These are phyloP conservation scores for Dendroctonus ponderosae DNA, from an alignment of 1,140 invertebrate species.

Conservation along the genomic window DNA sequence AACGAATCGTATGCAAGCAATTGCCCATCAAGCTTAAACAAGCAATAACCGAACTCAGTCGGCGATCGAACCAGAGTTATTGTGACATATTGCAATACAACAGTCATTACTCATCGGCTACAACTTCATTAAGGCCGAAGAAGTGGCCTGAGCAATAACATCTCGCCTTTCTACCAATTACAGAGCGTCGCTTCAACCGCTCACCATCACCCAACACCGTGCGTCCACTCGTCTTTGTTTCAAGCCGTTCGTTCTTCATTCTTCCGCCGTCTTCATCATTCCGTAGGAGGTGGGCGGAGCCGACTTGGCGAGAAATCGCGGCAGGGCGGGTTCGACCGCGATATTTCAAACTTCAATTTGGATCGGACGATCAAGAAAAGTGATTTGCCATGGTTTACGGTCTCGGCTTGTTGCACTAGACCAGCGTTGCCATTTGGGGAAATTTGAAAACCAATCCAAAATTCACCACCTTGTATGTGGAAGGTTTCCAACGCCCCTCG, in stretches of 20 bases:
- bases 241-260: slow-evolving; percentile 6
- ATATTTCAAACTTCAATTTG: slow-evolving; percentile 46
- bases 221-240: slow-evolving; percentile 10
- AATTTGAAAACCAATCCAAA: too few species aligned
- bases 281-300: slow-evolving; percentile 38
- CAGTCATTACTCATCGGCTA: slow-evolving; percentile 7
- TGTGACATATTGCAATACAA: slow-evolving; percentile 14
- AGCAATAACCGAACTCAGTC: too few species aligned
- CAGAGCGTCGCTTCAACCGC: slow-evolving; percentile 5
- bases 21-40: too few species aligned
- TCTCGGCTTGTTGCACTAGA: not conserved
- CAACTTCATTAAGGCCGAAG: slow-evolving; percentile 12
- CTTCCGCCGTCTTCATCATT: slow-evolving; percentile 10
- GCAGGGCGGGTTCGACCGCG: slow-evolving; percentile 35
- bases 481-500: too few species aligned
- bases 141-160: slow-evolving; percentile 4
- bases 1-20: too few species aligned
- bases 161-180: slow-evolving; percentile 19
- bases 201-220: slow-evolving; percentile 11
- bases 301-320: slow-evolving; percentile 30
- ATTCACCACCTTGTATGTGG: too few species aligned
- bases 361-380: slow-evolving; percentile 32
- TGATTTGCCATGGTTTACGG: slow-evolving; percentile 3
- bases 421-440: too few species aligned
- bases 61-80: slow-evolving; percentile 7